Conservation (phyloP, 2,113 vertebrate species). For the Peromyscus californicus region DNA sequence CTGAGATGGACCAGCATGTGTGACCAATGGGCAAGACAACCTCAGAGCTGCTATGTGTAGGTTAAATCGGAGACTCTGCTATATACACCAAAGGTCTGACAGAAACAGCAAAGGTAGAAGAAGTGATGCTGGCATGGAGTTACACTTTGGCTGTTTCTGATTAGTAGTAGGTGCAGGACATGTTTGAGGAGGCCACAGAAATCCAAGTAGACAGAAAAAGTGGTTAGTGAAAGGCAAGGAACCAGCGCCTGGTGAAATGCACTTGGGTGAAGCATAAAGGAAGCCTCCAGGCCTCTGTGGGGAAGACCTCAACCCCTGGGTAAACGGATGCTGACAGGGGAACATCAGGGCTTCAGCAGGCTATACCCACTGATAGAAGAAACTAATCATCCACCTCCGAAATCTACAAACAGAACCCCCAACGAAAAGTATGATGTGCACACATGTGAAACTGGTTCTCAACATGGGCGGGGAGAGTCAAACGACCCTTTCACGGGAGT, state of each 20-base stretch:
- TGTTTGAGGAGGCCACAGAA: background rate
- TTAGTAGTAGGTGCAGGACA: background rate
- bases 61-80: background rate
- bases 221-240: background rate
- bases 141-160: background rate
- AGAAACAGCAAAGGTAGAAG: background rate
- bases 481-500: background rate
- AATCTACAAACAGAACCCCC: background rate
- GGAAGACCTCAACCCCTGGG: background rate
- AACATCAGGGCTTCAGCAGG: background rate
- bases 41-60: background rate
- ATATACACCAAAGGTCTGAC: background rate
- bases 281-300: background rate
- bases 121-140: background rate
- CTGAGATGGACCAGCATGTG: background rate
- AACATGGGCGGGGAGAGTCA: rapidly evolving
- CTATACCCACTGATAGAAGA: background rate
- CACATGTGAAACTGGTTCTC: background rate
- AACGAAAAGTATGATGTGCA: background rate
- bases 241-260: background rate
- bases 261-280: background rate
- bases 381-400: background rate
- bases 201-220: background rate
- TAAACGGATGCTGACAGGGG: background rate
- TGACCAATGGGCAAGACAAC: background rate